phyloP scores from a whole-genome alignment of 2,888 invertebrate species.

The Nomada ruficornis region DNA sequence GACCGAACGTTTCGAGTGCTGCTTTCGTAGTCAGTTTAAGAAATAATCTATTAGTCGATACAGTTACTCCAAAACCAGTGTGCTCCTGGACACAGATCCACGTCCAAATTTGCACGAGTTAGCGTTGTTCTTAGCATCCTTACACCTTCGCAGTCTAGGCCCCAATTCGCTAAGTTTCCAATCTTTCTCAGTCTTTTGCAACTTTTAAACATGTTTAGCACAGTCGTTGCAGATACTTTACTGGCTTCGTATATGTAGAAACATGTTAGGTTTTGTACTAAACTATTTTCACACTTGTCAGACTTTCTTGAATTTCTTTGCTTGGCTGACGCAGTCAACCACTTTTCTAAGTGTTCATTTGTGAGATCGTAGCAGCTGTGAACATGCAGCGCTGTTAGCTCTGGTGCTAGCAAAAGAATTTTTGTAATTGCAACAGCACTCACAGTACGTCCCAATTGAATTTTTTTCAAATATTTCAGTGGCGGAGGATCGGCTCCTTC shows the following conservation, averaged over 20 bases:
- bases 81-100: constrained; percentile 82
- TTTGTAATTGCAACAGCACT: constrained; percentile 79
- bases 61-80: constrained; percentile 84
- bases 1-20: constrained; percentile 36
- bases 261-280: constrained; percentile 79
- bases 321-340: constrained; percentile 60
- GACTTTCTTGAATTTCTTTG: constrained; percentile 39
- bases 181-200: constrained; percentile 80
- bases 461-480: constrained; percentile 75
- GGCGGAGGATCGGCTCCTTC: constrained; percentile 72
- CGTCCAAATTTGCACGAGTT: constrained; percentile 80
- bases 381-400: constrained; percentile 80
- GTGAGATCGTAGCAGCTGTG: constrained; percentile 83
- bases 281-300: constrained; percentile 68
- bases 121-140: constrained; percentile 77
- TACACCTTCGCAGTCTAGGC: constrained; percentile 81
- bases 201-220: constrained; percentile 79
- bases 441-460: constrained; percentile 81
- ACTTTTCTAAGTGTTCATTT: constrained; percentile 79
- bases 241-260: constrained; percentile 84
- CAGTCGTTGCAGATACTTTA: constrained; percentile 78
- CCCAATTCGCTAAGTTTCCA: constrained; percentile 84
- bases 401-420: constrained; percentile 80
- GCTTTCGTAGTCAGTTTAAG: constrained; percentile 6
- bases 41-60: constrained; percentile 73